Evolutionary conservation across 1,140 invertebrate genomes (phyloP).

Genomic region (Phocides pigmalion): DNA sequence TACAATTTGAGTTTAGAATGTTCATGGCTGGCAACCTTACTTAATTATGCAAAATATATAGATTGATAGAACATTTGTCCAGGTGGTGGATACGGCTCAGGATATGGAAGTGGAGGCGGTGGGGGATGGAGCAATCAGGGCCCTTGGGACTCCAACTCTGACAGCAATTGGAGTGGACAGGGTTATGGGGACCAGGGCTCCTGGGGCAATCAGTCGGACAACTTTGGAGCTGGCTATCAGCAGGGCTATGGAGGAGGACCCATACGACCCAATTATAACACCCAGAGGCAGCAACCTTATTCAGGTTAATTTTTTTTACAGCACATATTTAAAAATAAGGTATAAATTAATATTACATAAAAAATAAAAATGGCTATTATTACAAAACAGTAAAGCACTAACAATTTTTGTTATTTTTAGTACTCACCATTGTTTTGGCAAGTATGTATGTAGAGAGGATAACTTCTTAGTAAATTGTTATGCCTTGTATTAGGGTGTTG

Average conservation of each 20-base stretch:
- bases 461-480: no score
- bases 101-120: constrained; percentile 60
- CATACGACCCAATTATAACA: constrained; percentile 87
- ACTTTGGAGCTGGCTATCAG: constrained; percentile 90
- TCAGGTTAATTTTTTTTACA: constrained; percentile 70
- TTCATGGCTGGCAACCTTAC: no score
- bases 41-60: no score
- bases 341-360: background rate
- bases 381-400: no score
- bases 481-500: no score
- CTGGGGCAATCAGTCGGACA: constrained; percentile 84
- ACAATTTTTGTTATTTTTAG: no score
- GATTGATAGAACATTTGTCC: no score
- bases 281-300: constrained; percentile 87
- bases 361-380: no score
- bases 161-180: constrained; percentile 79
- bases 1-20: no score
- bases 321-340: constrained; percentile 1
- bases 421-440: no score
- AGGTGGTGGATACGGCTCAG: constrained; percentile 40
- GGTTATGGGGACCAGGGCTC: constrained; percentile 84
- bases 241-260: constrained; percentile 90
- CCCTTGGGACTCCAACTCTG: constrained; percentile 80
- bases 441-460: no score
- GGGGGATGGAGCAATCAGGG: constrained; percentile 75